A percentile compares a stretch with the other conserved stretches of the same genome.
phyloP scores from a whole-genome alignment of 1,140 invertebrate species.

The Zaprionus lachaisei region DNA sequence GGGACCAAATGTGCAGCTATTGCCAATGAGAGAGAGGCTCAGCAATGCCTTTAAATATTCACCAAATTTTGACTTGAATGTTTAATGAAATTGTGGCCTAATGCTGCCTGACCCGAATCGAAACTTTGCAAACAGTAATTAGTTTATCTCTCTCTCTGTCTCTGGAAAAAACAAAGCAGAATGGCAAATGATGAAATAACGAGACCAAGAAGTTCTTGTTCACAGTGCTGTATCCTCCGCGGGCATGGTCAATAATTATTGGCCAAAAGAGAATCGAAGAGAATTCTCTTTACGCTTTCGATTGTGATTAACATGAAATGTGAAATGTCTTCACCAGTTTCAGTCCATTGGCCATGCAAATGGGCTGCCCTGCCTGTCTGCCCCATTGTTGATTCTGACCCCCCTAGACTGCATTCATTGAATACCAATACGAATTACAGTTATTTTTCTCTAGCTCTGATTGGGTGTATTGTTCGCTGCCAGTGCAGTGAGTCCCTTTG shows the following conservation, averaged over 20 bases:
- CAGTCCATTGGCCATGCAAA: constrained; percentile 2
- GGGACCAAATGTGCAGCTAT: not conserved
- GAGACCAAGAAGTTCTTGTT: not conserved
- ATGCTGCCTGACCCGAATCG: not conserved
- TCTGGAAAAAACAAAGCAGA: not conserved
- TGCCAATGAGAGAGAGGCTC: not conserved
- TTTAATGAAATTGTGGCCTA: not conserved
- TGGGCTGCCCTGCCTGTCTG: not conserved
- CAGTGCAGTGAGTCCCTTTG: constrained; percentile 12
- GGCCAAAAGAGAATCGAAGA: not conserved
- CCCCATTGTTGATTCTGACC: constrained; percentile 5
- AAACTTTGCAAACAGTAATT: not conserved
- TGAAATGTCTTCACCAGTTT: not conserved
- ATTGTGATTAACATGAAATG: no score
- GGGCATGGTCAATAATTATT: not conserved
- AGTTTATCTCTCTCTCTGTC: not conserved
- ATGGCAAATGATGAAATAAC: not conserved
- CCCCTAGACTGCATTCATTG: constrained; percentile 16
- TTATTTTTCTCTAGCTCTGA: constrained; percentile 25
- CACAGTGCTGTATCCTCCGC: not conserved
- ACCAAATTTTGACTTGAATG: not conserved
- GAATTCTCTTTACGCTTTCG: not conserved
- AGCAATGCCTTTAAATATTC: not conserved
- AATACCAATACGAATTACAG: constrained; percentile 23
- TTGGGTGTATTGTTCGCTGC: constrained; percentile 32